Evolutionary conservation across 2,797 vertebrate species (phyloP).

Genomic region (Esox masquinongy): DNA sequence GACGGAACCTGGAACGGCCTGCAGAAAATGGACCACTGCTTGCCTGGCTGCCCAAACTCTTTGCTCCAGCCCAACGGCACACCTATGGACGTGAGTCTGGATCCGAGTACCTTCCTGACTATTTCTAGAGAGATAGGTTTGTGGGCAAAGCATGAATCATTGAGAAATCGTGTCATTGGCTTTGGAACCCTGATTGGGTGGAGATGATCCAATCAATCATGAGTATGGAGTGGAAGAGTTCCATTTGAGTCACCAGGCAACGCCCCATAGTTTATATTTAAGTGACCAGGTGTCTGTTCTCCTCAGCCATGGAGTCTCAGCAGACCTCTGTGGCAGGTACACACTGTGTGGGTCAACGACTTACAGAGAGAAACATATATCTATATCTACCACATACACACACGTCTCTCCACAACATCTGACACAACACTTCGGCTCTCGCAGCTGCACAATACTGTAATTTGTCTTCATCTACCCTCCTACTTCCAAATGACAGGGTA

Average conservation of each 20-base stretch:
- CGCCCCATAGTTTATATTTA: background rate
- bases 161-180: too few species aligned
- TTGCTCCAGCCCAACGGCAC: too few species aligned
- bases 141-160: too few species aligned
- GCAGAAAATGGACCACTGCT: background rate
- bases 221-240: too few species aligned
- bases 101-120: too few species aligned
- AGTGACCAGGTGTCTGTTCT: background rate
- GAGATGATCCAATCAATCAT: too few species aligned
- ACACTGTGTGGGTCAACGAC: background rate
- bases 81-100: too few species aligned
- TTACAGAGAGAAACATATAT: background rate
- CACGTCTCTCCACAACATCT: background rate
- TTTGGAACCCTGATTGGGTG: too few species aligned
- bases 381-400: background rate
- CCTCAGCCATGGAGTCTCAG: background rate
- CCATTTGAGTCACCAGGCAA: too few species aligned
- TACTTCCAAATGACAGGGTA: background rate
- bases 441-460: background rate
- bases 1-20: background rate
- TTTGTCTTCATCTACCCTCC: background rate
- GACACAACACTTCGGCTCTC: background rate
- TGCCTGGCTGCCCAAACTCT: too few species aligned
- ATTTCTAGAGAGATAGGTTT: too few species aligned
- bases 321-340: background rate